Conservation (phyloP, 2,797 vertebrate species). For the Fistularia tabacaria region DNA sequence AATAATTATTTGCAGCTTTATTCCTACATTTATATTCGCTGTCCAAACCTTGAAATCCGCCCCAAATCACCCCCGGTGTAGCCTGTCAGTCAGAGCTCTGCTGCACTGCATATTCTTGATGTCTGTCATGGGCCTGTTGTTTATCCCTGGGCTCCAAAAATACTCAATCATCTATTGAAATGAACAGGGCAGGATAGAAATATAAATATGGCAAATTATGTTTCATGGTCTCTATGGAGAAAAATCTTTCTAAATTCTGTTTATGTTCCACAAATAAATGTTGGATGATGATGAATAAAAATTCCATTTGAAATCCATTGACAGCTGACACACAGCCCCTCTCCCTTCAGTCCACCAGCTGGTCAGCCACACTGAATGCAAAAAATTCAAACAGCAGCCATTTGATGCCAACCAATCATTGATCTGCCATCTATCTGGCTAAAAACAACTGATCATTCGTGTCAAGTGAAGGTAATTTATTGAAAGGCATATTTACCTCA, state of each 20-base stretch:
- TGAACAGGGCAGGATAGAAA: conserved; percentile 17
- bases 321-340: conserved; percentile 17
- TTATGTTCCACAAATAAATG: conserved; percentile 36
- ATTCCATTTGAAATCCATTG: conserved; percentile 15
- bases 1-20: conserved; percentile 1
- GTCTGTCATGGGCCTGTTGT: conserved; percentile 38
- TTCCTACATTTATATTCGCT: conserved; percentile 13
- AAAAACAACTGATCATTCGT: not conserved
- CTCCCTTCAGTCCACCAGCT: conserved; percentile 26
- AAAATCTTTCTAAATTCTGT: conserved; percentile 37
- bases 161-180: conserved; percentile 49
- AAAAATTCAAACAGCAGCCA: conserved; percentile 25
- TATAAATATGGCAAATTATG: conserved; percentile 40
- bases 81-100: conserved; percentile 34
- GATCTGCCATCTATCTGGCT: conserved; percentile 23
- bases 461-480: too few relatives aligned
- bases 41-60: conserved; percentile 17
- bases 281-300: conserved; percentile 36
- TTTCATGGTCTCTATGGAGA: conserved; percentile 41
- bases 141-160: conserved; percentile 44
- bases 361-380: conserved; percentile 5
- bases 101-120: conserved; percentile 32
- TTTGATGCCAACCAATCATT: conserved; percentile 21
- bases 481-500: too few relatives aligned
- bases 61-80: conserved; percentile 33